Conservation (phyloP, 1,140 invertebrate species). For the Sminthurinus signatus region DNA sequence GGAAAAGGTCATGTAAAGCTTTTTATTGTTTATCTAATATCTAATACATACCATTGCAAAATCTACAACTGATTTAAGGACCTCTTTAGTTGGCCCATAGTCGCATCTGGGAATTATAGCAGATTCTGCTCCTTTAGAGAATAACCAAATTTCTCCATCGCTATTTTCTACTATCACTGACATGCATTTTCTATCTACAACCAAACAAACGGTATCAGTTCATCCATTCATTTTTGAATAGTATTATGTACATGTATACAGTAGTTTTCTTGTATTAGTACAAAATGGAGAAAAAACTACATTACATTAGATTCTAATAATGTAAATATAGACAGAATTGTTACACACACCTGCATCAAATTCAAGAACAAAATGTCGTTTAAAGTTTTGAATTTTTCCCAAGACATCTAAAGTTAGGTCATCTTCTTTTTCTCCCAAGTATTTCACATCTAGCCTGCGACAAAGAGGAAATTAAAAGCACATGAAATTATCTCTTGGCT, state of each 20-base stretch:
- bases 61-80: conserved; percentile 50
- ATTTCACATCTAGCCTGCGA: conserved; percentile 60
- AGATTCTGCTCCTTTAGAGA: conserved; percentile 77
- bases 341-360: conserved; percentile 56
- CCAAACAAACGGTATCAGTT: neutral
- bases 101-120: conserved; percentile 58
- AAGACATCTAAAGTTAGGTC: conserved; percentile 48
- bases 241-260: no score
- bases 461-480: neutral
- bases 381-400: conserved; percentile 45
- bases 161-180: conserved; percentile 55
- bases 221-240: neutral
- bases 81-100: conserved; percentile 46
- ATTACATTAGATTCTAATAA: no score
- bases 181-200: conserved; percentile 57
- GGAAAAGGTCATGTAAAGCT: no score
- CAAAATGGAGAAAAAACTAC: no score
- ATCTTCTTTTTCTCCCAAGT: conserved; percentile 56
- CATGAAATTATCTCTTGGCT: neutral
- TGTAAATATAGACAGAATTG: no score
- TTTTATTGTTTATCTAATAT: no score
- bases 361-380: conserved; percentile 51
- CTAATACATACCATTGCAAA: conserved; percentile 47
- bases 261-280: no score
- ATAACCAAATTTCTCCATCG: conserved; percentile 55